Conservation (phyloP, 2,888 invertebrate species). For the Callinectes sapidus region DNA sequence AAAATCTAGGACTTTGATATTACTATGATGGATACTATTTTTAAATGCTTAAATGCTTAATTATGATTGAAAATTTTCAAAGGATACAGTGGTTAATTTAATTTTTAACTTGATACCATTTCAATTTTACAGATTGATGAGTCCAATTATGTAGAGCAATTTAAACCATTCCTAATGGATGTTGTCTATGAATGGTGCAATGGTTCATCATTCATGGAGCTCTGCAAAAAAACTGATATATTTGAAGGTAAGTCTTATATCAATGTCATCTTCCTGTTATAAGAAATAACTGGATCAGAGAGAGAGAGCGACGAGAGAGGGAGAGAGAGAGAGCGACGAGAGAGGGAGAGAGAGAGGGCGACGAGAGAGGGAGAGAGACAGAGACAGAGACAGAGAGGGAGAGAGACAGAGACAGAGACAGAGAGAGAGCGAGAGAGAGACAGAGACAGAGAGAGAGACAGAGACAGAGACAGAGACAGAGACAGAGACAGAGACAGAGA, state of each 20-base stretch:
- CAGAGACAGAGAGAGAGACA: too few relatives aligned
- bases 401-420: too few relatives aligned
- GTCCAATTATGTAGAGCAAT: constrained; percentile 91
- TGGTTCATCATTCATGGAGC: constrained; percentile 91
- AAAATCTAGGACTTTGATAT: background rate
- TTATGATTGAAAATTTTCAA: background rate
- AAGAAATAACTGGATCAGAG: too few relatives aligned
- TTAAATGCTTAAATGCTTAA: background rate
- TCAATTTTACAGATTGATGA: constrained; percentile 81
- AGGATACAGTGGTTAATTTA: background rate
- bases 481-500: too few relatives aligned
- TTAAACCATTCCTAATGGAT: constrained; percentile 97
- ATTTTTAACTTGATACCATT: background rate
- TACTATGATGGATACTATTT: background rate
- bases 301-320: too few relatives aligned
- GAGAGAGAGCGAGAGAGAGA: too few relatives aligned
- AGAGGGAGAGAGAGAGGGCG: too few relatives aligned
- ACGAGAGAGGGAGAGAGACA: too few relatives aligned
- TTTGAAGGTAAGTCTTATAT: constrained; percentile 86
- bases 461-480: too few relatives aligned
- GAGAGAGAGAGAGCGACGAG: too few relatives aligned
- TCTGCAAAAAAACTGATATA: constrained; percentile 97
- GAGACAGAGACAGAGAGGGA: too few relatives aligned
- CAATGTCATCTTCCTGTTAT: too few relatives aligned
- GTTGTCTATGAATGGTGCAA: constrained; percentile 97